Percentiles rank a stretch among this genome's conserved stretches.
These are phyloP conservation scores for Hoplias malabaricus DNA, from an alignment of 2,113 vertebrate genomes.

Conservation along the genomic window DNA sequence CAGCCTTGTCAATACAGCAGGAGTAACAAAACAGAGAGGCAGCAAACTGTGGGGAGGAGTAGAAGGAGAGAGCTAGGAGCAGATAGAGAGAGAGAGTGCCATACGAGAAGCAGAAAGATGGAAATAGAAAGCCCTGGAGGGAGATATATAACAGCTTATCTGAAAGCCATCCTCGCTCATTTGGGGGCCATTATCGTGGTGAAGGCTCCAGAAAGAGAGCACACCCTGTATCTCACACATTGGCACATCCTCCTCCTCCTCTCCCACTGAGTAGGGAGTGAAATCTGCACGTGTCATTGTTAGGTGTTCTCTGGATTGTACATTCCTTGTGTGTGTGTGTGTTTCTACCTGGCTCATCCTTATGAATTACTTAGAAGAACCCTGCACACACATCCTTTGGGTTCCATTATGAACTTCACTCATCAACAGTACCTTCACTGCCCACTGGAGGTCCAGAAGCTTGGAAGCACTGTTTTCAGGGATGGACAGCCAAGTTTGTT, in stretches of 20 bases:
- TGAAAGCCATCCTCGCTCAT: slow-evolving; percentile 46
- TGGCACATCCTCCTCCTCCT: slow-evolving; percentile 3
- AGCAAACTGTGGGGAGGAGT: background rate
- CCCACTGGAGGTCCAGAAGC: too few relatives aligned
- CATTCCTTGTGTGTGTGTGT: background rate
- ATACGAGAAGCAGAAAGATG: background rate
- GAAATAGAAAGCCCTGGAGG: slow-evolving; percentile 1
- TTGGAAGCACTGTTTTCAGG: too few relatives aligned
- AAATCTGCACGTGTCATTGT: slow-evolving; percentile 10
- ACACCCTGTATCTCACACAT: slow-evolving; percentile 43
- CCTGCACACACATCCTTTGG: slow-evolving; percentile 2
- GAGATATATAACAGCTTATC: slow-evolving; percentile 23
- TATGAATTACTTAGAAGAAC: slow-evolving; percentile 34
- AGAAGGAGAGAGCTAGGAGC: slow-evolving; percentile 1
- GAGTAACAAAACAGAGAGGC: background rate
- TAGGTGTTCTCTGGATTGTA: background rate
- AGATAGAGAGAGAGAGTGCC: background rate
- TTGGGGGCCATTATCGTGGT: slow-evolving; percentile 23
- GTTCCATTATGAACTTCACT: slow-evolving; percentile 22
- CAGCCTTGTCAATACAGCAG: slow-evolving; percentile 36
- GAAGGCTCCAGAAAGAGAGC: slow-evolving; percentile 14
- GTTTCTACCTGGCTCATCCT: background rate
- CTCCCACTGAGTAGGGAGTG: background rate
- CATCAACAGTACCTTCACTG: background rate
- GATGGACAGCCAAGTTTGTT: too few relatives aligned